Base-by-base conservation (phyloP, 1,140 invertebrate species). In the Schlechtendalia chinensis region DNA sequence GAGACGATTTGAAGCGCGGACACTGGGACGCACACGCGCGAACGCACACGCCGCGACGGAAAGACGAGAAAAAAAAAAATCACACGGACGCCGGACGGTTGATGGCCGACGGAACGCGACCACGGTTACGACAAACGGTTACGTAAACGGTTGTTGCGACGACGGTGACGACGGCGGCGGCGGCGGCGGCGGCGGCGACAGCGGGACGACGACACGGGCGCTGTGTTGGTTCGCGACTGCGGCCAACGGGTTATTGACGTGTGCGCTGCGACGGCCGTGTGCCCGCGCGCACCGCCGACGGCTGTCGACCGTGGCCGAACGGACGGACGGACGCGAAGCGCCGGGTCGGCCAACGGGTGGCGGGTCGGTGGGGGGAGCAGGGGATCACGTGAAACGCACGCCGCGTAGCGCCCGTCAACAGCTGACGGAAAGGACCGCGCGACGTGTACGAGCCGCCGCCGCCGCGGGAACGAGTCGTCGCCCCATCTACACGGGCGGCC, bases 351-450 rank as follows among this genome's bases (percentile, higher is more conserved):
- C 3, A 8, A 39, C 32, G 32, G 32, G 32, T 39, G 32, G 3
- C 8, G 32, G 32, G 8, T 8, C 3, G 32, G 32, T 8, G 32
- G 32, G 3, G 32, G 8, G 8, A 8, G 8, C 3, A 8, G 8
- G 58, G 75, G 75, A 79, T 79, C 75, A 79, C 75, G 75, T 79
- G 75, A 79, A 79, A 79, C 75, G 58, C 75, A 79, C 75, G 75
- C 75, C 75, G 75, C 32, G 54, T 79, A 79, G 58, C 56, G 58
- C 22, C 58, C 32, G 32, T 12, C 45, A 79, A 79, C 75, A 79
- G 75, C 75, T 79, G 75, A 61, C 75, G n/a, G 12, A 14, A 22
- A 1, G 4, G 17, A 22, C 63, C 65, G 69, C 22, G 8, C 54
- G 14, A 47, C 75, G 58, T 39, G 22, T n/a, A 50, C 75, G 75